Evolutionary conservation across 2,888 invertebrate species (phyloP).

Genomic region (Pantelozetes paolii): DNA sequence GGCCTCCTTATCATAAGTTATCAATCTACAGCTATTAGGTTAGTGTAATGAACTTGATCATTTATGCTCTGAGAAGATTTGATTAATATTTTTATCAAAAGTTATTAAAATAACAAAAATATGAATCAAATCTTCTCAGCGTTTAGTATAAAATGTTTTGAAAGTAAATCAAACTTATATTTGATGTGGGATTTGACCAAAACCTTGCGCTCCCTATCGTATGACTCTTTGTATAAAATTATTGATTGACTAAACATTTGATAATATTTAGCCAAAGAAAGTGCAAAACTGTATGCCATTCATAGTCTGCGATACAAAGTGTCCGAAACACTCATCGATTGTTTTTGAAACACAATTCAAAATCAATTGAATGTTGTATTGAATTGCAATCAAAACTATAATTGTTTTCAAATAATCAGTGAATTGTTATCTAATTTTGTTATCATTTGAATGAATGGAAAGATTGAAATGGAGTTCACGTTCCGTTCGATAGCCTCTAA

Average conservation of each 20-base stretch:
- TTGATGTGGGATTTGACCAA: too few relatives aligned
- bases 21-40: too few relatives aligned
- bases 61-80: too few relatives aligned
- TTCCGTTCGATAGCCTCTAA: background rate
- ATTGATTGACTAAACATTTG: conserved; percentile 15
- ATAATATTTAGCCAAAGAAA: background rate
- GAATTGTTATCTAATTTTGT: background rate
- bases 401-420: background rate
- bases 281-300: background rate
- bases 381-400: background rate
- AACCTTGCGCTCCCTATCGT: conserved; percentile 9
- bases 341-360: background rate
- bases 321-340: background rate
- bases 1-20: too few relatives aligned
- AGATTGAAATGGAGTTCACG: background rate
- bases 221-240: background rate
- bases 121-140: too few relatives aligned
- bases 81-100: too few relatives aligned
- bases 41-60: too few relatives aligned
- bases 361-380: background rate
- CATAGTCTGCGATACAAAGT: background rate
- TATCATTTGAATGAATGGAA: background rate
- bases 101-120: too few relatives aligned
- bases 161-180: too few relatives aligned
- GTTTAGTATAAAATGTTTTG: too few relatives aligned